phyloP scores from a whole-genome alignment of 2,113 vertebrate species.

The Mungos mungo region DNA sequence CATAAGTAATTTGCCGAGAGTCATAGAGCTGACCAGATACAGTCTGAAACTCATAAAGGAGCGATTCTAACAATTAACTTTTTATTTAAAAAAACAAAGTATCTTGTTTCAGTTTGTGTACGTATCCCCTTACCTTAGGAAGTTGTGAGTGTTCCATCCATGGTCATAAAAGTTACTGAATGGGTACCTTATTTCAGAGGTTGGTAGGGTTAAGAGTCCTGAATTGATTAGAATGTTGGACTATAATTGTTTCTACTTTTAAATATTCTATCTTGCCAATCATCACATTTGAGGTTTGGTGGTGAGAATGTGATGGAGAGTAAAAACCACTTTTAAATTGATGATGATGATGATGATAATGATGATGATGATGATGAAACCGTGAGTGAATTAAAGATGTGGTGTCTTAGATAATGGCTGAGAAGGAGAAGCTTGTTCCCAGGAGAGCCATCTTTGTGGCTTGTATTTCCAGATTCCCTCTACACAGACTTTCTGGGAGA shows the following conservation, averaged over 20 bases:
- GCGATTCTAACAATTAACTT: neutral
- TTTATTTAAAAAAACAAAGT: neutral
- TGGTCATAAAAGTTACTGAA: neutral
- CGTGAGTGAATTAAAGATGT: neutral
- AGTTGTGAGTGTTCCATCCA: neutral
- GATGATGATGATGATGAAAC: too few species aligned
- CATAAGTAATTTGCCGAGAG: neutral
- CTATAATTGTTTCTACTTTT: neutral
- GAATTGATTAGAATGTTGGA: neutral
- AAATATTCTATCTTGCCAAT: neutral
- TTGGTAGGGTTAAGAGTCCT: neutral
- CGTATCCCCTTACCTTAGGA: neutral
- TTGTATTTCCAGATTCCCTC: neutral
- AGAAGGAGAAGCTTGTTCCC: neutral
- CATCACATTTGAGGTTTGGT: neutral
- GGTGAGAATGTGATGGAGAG: neutral
- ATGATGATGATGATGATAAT: too few species aligned
- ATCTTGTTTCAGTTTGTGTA: neutral
- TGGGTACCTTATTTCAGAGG: neutral
- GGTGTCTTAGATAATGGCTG: neutral
- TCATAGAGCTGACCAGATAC: neutral
- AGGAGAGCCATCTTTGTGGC: neutral
- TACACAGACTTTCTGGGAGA: neutral
- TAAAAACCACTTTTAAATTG: neutral
- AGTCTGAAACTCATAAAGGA: neutral